phyloP scores from a whole-genome alignment of 2,797 vertebrate genomes.

The Phataginus tetradactyla region DNA sequence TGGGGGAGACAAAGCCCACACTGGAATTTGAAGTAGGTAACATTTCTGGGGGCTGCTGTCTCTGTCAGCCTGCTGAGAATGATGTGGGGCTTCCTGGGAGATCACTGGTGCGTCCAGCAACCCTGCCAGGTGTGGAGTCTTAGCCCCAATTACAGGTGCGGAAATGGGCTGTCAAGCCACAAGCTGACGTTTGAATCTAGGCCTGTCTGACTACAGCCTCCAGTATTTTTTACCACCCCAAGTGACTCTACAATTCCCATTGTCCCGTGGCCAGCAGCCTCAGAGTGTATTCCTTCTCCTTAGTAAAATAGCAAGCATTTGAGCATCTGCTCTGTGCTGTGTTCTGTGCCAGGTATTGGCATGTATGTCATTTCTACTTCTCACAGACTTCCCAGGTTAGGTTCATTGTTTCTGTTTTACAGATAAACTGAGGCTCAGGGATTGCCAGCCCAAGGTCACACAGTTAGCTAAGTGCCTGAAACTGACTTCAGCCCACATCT shows the following conservation, averaged over 20 bases:
- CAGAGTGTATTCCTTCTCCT: not conserved
- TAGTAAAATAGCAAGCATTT: rapidly evolving
- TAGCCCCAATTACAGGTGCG: not conserved
- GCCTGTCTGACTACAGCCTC: not conserved
- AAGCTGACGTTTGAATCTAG: rapidly evolving
- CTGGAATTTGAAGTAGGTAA: not conserved
- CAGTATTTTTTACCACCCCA: not conserved
- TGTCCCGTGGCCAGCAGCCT: not conserved
- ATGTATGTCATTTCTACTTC: rapidly evolving
- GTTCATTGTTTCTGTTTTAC: not conserved
- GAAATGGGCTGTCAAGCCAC: not conserved
- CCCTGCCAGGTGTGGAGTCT: not conserved
- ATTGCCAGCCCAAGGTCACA: not conserved
- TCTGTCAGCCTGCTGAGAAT: not conserved
- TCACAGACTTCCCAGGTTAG: not conserved
- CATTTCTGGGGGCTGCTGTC: not conserved
- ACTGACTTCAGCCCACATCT: not conserved
- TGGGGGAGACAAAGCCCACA: not conserved
- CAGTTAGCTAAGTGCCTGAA: not conserved
- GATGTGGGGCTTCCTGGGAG: rapidly evolving
- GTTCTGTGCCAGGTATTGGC: not conserved
- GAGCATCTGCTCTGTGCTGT: not conserved
- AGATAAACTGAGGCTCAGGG: not conserved
- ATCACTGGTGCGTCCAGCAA: not conserved
- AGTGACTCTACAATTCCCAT: not conserved